phyloP scores from a whole-genome alignment of 92 coral and sea anemone species.

The Phymanthus crucifer region DNA sequence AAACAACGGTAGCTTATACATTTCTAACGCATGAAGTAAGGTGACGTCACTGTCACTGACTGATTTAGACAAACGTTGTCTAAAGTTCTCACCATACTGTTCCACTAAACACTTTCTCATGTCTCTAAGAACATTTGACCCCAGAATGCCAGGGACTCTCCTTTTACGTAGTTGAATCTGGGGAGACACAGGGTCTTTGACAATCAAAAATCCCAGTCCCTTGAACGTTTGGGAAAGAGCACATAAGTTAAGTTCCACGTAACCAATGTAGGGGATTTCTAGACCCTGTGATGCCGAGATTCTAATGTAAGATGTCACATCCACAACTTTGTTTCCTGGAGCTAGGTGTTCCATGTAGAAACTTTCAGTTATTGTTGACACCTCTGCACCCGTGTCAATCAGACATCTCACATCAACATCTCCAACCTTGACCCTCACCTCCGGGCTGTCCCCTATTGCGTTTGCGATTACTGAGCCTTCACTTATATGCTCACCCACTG shows the following conservation, averaged over 20 bases:
- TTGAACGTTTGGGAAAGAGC: slow-evolving; percentile 42
- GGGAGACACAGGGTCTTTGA: slow-evolving; percentile 52
- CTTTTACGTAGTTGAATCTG: slow-evolving; percentile 29
- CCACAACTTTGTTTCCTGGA: slow-evolving; percentile 40
- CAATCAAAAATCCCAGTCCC: slow-evolving; percentile 46
- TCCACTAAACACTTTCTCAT: slow-evolving; percentile 30
- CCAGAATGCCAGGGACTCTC: slow-evolving; percentile 53
- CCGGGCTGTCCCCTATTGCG: slow-evolving; percentile 50
- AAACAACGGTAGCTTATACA: slow-evolving; percentile 32
- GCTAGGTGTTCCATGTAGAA: slow-evolving; percentile 40
- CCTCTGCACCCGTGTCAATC: slow-evolving; percentile 67
- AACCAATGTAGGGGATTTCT: slow-evolving; percentile 61
- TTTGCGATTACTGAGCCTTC: slow-evolving; percentile 47
- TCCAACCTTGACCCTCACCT: slow-evolving; percentile 45
- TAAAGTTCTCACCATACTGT: slow-evolving; percentile 54
- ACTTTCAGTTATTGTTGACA: slow-evolving; percentile 52
- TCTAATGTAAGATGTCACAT: slow-evolving; percentile 60
- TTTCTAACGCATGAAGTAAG: slow-evolving; percentile 33
- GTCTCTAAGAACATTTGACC: slow-evolving; percentile 51
- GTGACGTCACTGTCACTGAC: slow-evolving; percentile 2
- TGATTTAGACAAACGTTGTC: slow-evolving; percentile 2
- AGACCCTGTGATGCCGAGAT: slow-evolving; percentile 60
- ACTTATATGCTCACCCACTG: slow-evolving; percentile 60
- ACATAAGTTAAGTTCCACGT: slow-evolving; percentile 58
- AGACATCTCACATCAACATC: slow-evolving; percentile 52